A percentile compares a stretch with the other conserved stretches of the same genome.
phyloP scores from a whole-genome alignment of 2,113 vertebrate genomes.

The Sturnus vulgaris region DNA sequence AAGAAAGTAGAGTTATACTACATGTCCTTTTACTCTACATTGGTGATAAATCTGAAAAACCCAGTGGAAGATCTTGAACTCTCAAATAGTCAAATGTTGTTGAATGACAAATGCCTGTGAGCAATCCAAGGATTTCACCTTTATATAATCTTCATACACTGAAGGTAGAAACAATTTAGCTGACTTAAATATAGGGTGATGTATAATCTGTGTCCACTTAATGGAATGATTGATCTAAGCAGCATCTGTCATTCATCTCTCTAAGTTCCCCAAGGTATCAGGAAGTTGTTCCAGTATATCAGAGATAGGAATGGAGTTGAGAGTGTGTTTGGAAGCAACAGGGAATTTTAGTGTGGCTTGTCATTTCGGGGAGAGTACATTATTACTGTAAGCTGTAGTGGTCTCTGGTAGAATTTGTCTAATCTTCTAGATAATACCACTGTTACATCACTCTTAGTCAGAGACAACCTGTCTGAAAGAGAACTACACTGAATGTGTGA shows the following conservation, averaged over 20 bases:
- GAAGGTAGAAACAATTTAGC: background rate
- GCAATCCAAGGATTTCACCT: background rate
- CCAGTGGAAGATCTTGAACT: background rate
- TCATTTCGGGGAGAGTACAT: background rate
- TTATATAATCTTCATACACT: background rate
- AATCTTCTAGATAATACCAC: background rate
- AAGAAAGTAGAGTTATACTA: background rate
- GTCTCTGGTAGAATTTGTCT: background rate
- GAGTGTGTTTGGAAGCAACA: background rate
- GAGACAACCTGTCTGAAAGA: background rate
- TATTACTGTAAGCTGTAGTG: background rate
- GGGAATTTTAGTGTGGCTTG: background rate
- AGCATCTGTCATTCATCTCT: background rate
- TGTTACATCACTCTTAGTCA: background rate
- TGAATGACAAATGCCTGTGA: background rate
- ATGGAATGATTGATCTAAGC: background rate
- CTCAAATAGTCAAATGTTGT: background rate
- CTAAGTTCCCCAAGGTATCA: background rate
- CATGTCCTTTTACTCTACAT: background rate
- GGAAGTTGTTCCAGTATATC: background rate
- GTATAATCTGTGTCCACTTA: background rate
- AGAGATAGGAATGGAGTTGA: background rate
- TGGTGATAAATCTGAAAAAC: background rate
- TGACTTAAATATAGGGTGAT: background rate
- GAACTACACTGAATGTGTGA: background rate